These are phyloP conservation scores for Lymantria dispar DNA, from an alignment of 2,888 invertebrate genomes.

Conservation along the genomic window DNA sequence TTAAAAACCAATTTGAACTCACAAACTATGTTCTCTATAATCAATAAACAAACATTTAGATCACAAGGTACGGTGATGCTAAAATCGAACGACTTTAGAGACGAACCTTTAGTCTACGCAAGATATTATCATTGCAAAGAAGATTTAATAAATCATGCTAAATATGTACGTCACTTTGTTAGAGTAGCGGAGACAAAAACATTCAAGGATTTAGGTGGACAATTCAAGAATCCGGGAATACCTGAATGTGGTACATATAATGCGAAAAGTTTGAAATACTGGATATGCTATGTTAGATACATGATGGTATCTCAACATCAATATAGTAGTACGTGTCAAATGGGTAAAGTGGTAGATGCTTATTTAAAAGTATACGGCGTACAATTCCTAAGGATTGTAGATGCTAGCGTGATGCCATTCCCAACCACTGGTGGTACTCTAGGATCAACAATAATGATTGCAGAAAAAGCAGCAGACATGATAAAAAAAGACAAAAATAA, in stretches of 20 bases:
- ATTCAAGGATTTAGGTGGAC: constrained; percentile 13
- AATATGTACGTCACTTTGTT: constrained; percentile 14
- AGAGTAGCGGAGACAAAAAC: constrained; percentile 10
- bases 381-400: constrained; percentile 31
- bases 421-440: constrained; percentile 78
- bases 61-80: constrained; percentile 48
- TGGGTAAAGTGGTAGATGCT: constrained; percentile 24
- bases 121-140: constrained; percentile 42
- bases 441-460: constrained; percentile 60
- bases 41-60: constrained; percentile 41
- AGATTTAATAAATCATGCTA: constrained; percentile 17
- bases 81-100: constrained; percentile 41
- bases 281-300: constrained; percentile 18
- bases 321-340: constrained; percentile 19
- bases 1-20: constrained; percentile 25
- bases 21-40: constrained; percentile 36
- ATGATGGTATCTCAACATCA: constrained; percentile 11
- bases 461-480: constrained; percentile 33
- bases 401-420: constrained; percentile 64
- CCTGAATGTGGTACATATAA: constrained; percentile 7
- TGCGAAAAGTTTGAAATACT: constrained; percentile 8
- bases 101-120: constrained; percentile 37
- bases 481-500: constrained; percentile 23
- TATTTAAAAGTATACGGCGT: constrained; percentile 19
- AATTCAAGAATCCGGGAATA: constrained; percentile 10